Evolutionary conservation across 2,888 invertebrate species (phyloP).

Genomic region (Melipona bicolor): DNA sequence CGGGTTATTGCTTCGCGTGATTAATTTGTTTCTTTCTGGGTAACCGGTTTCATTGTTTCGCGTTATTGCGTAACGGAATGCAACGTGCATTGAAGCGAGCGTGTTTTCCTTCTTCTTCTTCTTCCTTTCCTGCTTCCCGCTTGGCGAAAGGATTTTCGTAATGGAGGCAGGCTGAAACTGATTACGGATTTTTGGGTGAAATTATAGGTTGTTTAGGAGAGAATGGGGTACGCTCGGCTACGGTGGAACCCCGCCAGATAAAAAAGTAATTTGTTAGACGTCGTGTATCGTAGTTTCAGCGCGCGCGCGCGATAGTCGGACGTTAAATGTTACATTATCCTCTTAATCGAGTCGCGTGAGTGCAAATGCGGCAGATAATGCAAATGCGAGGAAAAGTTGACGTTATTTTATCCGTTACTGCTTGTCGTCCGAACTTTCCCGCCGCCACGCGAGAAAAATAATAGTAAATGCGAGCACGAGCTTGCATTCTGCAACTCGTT

Average conservation of each 20-base stretch:
- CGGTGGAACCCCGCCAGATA: background rate
- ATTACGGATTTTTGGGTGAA: slow-evolving; percentile 18
- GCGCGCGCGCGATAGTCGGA: slow-evolving; percentile 25
- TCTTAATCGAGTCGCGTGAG: slow-evolving; percentile 54
- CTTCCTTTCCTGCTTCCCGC: background rate
- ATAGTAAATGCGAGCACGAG: too few relatives aligned
- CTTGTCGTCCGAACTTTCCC: slow-evolving; percentile 32
- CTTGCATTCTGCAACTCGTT: background rate
- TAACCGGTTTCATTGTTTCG: slow-evolving; percentile 30
- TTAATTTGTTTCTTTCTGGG: slow-evolving; percentile 38
- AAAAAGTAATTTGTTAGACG: slow-evolving; percentile 14
- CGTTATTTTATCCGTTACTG: slow-evolving; percentile 6
- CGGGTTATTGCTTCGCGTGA: slow-evolving; percentile 36
- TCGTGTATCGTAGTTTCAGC: slow-evolving; percentile 30
- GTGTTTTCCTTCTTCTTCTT: background rate
- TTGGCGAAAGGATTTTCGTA: background rate
- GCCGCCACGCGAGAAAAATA: slow-evolving; percentile 27
- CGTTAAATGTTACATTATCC: slow-evolving; percentile 43
- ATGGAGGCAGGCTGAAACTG: background rate
- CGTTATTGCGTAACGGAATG: slow-evolving; percentile 34
- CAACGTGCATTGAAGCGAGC: background rate
- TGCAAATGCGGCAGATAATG: slow-evolving; percentile 30
- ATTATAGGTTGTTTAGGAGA: background rate
- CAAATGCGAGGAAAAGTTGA: slow-evolving; percentile 45
- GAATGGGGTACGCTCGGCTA: background rate